Conservation (phyloP, 1,140 invertebrate species). For the Drosophila subobscura region DNA sequence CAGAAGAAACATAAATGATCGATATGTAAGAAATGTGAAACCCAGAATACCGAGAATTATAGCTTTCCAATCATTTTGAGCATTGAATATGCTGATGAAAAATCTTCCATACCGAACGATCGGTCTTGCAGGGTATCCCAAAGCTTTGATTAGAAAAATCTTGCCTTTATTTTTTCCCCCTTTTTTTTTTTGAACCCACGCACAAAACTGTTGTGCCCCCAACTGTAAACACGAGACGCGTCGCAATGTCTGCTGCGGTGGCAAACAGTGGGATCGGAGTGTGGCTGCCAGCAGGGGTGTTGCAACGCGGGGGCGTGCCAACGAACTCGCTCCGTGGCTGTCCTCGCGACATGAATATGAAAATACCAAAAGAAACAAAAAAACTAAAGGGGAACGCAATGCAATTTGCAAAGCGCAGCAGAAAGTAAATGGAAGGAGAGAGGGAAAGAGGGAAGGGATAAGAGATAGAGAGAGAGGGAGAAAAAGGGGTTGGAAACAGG, state of each 20-base stretch:
- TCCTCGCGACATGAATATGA: conserved; percentile 73
- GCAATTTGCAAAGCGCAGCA: conserved; percentile 56
- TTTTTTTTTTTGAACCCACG: conserved; percentile 41
- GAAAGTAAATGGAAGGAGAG: conserved; percentile 1
- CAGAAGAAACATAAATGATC: too few species aligned
- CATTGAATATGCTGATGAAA: too few species aligned
- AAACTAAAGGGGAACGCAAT: conserved; percentile 64
- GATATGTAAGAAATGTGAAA: too few species aligned
- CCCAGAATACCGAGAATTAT: too few species aligned
- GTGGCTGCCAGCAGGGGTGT: conserved; percentile 8
- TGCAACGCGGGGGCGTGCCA: conserved; percentile 48
- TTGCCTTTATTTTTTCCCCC: conserved; percentile 18
- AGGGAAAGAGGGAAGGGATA: not conserved
- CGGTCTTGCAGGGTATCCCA: not conserved
- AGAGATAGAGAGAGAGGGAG: too few species aligned
- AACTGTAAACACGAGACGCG: conserved; percentile 75
- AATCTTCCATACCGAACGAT: too few species aligned
- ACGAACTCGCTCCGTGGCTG: conserved; percentile 52
- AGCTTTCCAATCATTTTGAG: too few species aligned
- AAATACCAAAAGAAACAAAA: conserved; percentile 29
- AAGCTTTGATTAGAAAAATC: conserved; percentile 20
- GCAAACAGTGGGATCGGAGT: not conserved
- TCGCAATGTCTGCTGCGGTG: conserved; percentile 66
- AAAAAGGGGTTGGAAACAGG: too few species aligned
- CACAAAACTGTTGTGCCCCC: conserved; percentile 62